Conservation (phyloP, 1,140 invertebrate genomes). For the Drosophila pandora region DNA sequence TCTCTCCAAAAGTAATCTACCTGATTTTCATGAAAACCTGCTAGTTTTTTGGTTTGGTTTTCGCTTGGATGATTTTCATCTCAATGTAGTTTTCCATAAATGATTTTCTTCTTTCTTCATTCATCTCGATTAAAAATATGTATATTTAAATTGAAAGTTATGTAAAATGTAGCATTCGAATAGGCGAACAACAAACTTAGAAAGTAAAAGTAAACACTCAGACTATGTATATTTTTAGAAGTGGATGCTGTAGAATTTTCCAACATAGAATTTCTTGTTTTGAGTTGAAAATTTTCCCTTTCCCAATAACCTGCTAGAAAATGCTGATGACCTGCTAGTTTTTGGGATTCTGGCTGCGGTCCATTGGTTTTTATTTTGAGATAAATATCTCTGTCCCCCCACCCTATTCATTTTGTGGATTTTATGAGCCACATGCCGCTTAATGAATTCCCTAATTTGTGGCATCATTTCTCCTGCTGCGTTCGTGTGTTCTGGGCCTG, state of each 20-base stretch:
- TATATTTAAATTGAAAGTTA: not conserved
- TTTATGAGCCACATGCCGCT: not conserved
- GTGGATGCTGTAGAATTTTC: not conserved
- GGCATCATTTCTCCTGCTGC: conserved; percentile 1
- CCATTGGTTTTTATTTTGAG: conserved; percentile 41
- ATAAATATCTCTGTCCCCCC: not conserved
- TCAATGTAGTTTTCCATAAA: not conserved
- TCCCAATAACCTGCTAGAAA: not conserved
- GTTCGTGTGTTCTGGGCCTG: not conserved
- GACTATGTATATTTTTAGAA: not conserved
- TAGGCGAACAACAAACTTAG: not conserved
- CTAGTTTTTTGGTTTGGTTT: not conserved
- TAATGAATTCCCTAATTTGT: not conserved
- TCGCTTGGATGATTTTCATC: not conserved
- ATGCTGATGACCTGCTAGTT: conserved; percentile 31
- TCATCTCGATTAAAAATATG: not conserved
- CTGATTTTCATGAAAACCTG: not conserved
- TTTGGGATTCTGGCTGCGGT: conserved; percentile 39
- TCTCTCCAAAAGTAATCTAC: not conserved
- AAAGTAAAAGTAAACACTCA: not conserved
- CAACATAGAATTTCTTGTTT: not conserved
- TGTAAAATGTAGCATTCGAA: not conserved
- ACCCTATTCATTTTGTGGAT: not conserved
- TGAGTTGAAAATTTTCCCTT: conserved; percentile 1
- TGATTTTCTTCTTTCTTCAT: not conserved